A percentile compares a stretch with the other conserved stretches of the same genome.
phyloP scores from a whole-genome alignment of 2,888 invertebrate species.

The Gibbula magus region DNA sequence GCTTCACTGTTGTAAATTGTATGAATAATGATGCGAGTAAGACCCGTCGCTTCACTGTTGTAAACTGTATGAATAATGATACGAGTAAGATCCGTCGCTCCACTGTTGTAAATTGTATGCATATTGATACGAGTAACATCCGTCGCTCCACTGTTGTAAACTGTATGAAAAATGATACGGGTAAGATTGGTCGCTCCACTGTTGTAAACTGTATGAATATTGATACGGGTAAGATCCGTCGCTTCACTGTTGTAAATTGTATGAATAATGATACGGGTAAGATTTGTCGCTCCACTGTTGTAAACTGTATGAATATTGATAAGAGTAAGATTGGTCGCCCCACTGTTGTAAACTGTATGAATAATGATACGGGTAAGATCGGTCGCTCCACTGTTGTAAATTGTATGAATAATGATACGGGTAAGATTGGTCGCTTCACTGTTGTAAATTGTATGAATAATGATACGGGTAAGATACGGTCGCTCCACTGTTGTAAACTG shows the following conservation, averaged over 20 bases:
- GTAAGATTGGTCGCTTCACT: no score
- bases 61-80: slow-evolving; percentile 56
- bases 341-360: slow-evolving; percentile 59
- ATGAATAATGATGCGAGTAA: no score
- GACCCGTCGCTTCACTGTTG: no score
- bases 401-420: slow-evolving; percentile 56
- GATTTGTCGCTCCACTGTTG: no score
- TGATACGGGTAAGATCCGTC: slow-evolving; percentile 58
- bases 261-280: slow-evolving; percentile 57
- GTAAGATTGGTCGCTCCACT: no score
- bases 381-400: slow-evolving; percentile 64
- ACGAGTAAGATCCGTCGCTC: no score
- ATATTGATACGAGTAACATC: slow-evolving; percentile 59
- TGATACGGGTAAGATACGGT: slow-evolving; percentile 58
- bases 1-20: neutral
- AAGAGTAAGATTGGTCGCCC: no score
- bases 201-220: slow-evolving; percentile 60
- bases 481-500: slow-evolving; percentile 61
- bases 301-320: slow-evolving; percentile 57
- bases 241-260: slow-evolving; percentile 63
- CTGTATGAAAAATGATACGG: slow-evolving; percentile 57
- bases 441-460: slow-evolving; percentile 59
- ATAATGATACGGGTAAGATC: slow-evolving; percentile 59
- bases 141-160: slow-evolving; percentile 64
- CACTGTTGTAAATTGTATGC: slow-evolving; percentile 59